phyloP scores from a whole-genome alignment of 1,140 invertebrate species.

The Rhyzopertha dominica region DNA sequence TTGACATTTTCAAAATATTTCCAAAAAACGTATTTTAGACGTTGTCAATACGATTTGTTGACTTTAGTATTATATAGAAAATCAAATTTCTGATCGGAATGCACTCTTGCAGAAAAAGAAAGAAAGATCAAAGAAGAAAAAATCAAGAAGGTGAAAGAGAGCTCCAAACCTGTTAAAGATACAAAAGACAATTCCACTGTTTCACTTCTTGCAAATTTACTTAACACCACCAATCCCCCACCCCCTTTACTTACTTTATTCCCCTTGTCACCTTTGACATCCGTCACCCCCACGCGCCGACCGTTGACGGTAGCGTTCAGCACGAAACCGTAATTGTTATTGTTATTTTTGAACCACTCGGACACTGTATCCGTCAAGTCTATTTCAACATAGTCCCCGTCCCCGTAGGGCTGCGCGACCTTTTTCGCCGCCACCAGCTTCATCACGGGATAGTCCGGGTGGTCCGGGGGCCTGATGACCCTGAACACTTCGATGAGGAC shows the following conservation, averaged over 20 bases:
- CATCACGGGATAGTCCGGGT: constrained; percentile 26
- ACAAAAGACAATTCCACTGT: no score
- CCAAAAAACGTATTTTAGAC: no score
- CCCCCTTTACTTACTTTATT: constrained; percentile 30
- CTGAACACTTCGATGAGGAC: constrained; percentile 37
- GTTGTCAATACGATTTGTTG: no score
- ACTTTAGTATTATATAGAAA: no score
- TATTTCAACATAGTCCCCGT: constrained; percentile 66
- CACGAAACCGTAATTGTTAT: constrained; percentile 68
- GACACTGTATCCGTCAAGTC: constrained; percentile 71
- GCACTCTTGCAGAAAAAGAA: no score
- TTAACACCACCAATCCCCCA: no score
- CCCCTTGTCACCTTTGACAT: constrained; percentile 30
- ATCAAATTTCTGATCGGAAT: no score
- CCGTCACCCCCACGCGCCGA: constrained; percentile 34
- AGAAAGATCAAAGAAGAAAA: no score
- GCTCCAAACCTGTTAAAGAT: no score
- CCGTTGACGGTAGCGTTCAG: constrained; percentile 58
- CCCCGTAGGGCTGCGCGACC: constrained; percentile 37
- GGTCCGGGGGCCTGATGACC: constrained; percentile 30
- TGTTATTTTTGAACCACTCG: constrained; percentile 67
- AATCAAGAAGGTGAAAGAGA: no score
- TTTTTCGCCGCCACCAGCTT: constrained; percentile 26
- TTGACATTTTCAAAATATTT: no score
- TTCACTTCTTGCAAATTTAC: no score